Conservation (phyloP, 2,797 vertebrate species). For the Hydrolagus colliei region DNA sequence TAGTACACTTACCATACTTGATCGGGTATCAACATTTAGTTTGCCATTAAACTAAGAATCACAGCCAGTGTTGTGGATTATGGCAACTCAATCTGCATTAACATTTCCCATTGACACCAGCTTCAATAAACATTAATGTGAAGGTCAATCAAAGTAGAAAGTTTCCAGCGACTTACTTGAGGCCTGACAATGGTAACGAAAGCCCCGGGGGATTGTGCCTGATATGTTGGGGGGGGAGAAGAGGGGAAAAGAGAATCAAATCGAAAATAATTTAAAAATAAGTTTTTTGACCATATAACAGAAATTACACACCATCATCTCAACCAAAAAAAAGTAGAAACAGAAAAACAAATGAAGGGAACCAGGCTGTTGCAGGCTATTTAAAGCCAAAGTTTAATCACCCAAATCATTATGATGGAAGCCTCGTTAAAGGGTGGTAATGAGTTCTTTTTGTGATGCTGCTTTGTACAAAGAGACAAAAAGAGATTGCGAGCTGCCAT, state of each 20-base stretch:
- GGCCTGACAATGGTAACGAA: conserved; percentile 63
- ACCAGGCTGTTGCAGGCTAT: not conserved
- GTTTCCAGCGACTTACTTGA: conserved; percentile 51
- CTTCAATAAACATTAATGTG: not conserved
- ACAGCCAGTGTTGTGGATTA: too few species aligned
- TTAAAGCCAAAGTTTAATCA: not conserved
- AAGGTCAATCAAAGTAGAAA: not conserved
- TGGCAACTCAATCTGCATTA: not conserved
- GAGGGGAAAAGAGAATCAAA: not conserved
- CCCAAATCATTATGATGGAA: not conserved
- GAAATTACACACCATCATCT: not conserved
- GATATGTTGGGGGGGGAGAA: conserved; percentile 21
- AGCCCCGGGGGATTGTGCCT: conserved; percentile 61
- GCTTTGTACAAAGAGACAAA: too few species aligned
- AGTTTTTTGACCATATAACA: not conserved
- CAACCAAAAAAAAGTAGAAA: not conserved
- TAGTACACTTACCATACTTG: too few species aligned
- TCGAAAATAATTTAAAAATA: not conserved
- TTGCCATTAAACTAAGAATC: too few species aligned
- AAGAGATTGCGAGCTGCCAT: not conserved
- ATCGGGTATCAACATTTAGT: too few species aligned
- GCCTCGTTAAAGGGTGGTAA: not conserved
- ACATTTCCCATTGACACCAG: not conserved
- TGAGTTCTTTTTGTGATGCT: too few species aligned
- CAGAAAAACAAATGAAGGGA: too few species aligned